Conservation (phyloP, 2,113 vertebrate genomes). For the Coturnix japonica region DNA sequence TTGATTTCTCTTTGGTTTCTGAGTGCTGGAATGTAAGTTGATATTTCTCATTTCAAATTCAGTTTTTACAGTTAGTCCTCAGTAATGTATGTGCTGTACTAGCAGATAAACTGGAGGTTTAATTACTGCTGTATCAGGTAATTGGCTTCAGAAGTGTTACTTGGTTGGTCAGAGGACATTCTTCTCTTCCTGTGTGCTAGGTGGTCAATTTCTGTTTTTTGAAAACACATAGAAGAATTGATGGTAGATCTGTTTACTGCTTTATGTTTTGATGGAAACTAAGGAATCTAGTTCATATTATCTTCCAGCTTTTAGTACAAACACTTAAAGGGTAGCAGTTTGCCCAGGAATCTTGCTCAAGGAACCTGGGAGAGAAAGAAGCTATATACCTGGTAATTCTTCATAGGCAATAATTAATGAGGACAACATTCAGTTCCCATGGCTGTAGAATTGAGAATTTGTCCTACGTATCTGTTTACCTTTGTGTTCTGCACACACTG, state of each 20-base stretch:
- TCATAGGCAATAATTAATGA: neutral
- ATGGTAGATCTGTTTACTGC: neutral
- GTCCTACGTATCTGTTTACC: neutral
- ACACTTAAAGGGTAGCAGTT: neutral
- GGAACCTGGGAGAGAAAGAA: neutral
- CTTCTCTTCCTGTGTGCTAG: neutral
- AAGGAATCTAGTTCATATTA: neutral
- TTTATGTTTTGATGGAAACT: neutral
- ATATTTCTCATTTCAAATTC: neutral
- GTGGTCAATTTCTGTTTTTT: neutral
- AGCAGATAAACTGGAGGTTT: neutral
- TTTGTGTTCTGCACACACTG: neutral
- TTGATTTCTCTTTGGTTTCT: neutral
- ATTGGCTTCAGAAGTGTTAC: neutral
- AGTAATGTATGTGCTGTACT: neutral
- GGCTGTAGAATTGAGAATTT: neutral
- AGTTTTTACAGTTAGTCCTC: neutral
- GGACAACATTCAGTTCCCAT: neutral
- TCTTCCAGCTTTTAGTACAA: neutral
- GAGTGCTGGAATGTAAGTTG: fast-evolving
- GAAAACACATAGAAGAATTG: neutral
- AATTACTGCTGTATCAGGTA: neutral
- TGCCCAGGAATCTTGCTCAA: neutral
- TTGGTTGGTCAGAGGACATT: neutral
- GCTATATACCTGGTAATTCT: neutral